Evolutionary conservation across 2,888 invertebrate species (phyloP), one percentile per base, ranked within the genome.

Genomic region (Trichopria drosophilae): DNA sequence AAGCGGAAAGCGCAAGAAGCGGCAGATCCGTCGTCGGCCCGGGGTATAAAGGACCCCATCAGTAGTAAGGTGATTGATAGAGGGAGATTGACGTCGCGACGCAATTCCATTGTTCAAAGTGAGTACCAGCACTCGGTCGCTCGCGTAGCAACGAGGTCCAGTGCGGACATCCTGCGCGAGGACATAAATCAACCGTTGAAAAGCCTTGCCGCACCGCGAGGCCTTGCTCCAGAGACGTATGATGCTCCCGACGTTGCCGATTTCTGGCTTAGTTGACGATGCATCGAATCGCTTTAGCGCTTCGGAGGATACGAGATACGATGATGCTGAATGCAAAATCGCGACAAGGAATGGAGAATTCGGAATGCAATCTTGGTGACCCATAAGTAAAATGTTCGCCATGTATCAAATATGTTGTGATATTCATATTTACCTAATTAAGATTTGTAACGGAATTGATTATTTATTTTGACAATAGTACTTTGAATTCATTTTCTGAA

Each of bases 41-140:
- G 41, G 41, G 41, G 41, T 29, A 41, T 41, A 13, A 29, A 41
- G 34, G 44, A 44, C 23, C 50, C 20, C 13, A 31, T 22, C 37
- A 35, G 37, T 15, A 28, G 18, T 42, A 62, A 61, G 62, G 72
- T 72, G 72, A 73, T 72, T 70, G 73, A 73, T 73, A 67, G 69
- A 65, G 67, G 66, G 63, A 72, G 73, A 72, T 73, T 65, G 72
- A 72, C 71, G 69, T 68, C 63, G 64, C 69, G 65, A 69, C 65
- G 72, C 73, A 68, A 66, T 71, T 72, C 73, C 73, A 73, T 73
- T 73, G 73, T 73, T 72, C 67, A 66, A 67, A 65, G 68, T 61
- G 64, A 59, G 58, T 56, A 62, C 59, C 54, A 53, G 54, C 47
- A 2, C 34, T 41, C 50, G 46, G 55, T 57, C 60, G 57, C 51